Evolutionary conservation across 2,113 vertebrate genomes (phyloP).

Genomic region (Anseranas semipalmata): DNA sequence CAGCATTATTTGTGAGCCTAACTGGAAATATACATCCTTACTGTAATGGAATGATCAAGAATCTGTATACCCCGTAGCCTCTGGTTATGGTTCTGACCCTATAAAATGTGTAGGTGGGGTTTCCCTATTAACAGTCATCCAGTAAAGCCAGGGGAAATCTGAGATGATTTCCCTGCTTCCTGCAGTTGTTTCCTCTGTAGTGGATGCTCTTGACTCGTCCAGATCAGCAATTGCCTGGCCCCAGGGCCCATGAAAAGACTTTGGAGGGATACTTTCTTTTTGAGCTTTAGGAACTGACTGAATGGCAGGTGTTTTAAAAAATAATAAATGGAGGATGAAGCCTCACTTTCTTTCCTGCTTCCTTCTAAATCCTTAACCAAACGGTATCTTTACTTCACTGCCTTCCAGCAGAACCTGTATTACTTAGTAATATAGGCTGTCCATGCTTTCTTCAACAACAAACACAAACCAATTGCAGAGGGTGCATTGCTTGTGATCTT

Average conservation of each 20-base stretch:
- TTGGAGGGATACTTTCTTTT: neutral
- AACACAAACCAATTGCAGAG: neutral
- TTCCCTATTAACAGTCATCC: neutral
- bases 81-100: neutral
- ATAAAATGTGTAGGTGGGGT: slow-evolving; percentile 37
- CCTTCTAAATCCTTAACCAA: neutral
- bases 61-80: neutral
- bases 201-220: neutral
- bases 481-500: neutral
- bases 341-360: neutral
- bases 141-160: slow-evolving; percentile 5
- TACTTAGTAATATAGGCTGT: neutral
- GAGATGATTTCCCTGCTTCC: slow-evolving; percentile 37
- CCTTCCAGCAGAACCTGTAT: neutral
- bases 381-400: neutral
- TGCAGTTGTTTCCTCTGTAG: slow-evolving; percentile 22
- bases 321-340: neutral
- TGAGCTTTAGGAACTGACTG: neutral
- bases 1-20: slow-evolving; percentile 59
- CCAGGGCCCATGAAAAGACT: neutral
- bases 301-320: neutral
- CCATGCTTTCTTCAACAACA: neutral
- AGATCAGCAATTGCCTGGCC: neutral
- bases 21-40: slow-evolving; percentile 43
- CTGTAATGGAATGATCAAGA: slow-evolving; percentile 40